Evolutionary conservation across 2,888 invertebrate genomes (phyloP), one percentile per base, ranked within the genome.

Genomic region (Athalia cordata): DNA sequence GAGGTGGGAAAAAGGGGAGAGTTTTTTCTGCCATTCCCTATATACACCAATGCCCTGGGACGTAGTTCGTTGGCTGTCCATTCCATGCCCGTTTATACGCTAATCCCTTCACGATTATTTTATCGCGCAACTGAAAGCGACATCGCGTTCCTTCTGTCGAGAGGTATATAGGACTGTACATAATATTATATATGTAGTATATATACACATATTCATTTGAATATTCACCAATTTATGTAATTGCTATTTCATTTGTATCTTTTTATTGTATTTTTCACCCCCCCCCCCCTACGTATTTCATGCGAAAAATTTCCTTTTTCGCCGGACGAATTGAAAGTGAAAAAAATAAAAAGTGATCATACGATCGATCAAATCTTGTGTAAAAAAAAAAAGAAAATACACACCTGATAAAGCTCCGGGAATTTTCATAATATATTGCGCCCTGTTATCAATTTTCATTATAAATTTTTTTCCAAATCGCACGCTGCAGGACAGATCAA

Each of bases 41-140:
- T 68, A 50, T 55, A n/a, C 47, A 29, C 29, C 29, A 55, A 68
- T 68, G 68, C 29, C 29, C 29, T 29, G 68, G 68, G 15, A 68
- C 47, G 68, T 68, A 68, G 68, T 68, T 43, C 52, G 68, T 68
- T 49, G 68, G 68, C 68, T 68, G 68, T 68, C 68, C 50, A 55
- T 68, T 68, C 43, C 68, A 29, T 29, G 55, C 15, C 68, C 68
- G 68, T 68, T 68, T 55, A 68, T 68, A 55, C 68, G 68, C 68
- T 68, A 68, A 68, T 68, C 68, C 68, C 52, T 29, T 29, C 29
- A 47, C 68, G 68, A 68, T 68, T 68, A 68, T 68, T 68, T 68
- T 68, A 68, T 55, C 29, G 29, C 68, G 29, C 50, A 47, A 29
- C 15, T 29, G 29, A 29, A 68, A 29, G 55, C 67, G 13, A 29